phyloP scores from a whole-genome alignment of 2,888 invertebrate species.

The Horisme vitalbata region DNA sequence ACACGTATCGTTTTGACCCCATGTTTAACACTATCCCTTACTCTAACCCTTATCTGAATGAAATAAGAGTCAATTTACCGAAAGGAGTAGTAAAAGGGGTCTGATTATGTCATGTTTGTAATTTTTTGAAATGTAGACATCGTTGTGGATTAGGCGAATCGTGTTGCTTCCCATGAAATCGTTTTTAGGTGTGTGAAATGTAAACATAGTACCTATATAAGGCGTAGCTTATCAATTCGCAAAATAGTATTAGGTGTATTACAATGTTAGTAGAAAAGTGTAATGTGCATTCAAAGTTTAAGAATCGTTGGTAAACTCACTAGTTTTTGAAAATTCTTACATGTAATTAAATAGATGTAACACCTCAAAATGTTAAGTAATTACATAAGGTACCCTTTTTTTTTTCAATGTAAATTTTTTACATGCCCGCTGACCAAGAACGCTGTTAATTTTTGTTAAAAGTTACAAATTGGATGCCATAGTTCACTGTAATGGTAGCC shows the following conservation, averaged over 20 bases:
- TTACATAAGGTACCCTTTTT: too few species aligned
- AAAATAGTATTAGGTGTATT: too few species aligned
- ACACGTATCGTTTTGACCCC: slow-evolving; percentile 62
- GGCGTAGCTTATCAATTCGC: too few species aligned
- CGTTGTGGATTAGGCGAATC: slow-evolving; percentile 43
- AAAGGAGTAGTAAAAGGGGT: slow-evolving; percentile 34
- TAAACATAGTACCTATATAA: slow-evolving; percentile 17
- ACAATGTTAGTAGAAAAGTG: too few species aligned
- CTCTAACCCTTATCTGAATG: slow-evolving; percentile 30
- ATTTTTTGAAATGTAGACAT: slow-evolving; percentile 58
- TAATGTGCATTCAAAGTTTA: too few species aligned
- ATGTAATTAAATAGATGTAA: neutral
- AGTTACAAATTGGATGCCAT: too few species aligned
- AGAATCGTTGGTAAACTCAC: too few species aligned
- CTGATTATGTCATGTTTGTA: slow-evolving; percentile 63
- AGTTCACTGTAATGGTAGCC: too few species aligned
- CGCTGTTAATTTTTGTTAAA: too few species aligned
- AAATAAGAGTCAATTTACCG: slow-evolving; percentile 32
- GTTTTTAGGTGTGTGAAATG: slow-evolving; percentile 13
- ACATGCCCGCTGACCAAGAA: too few species aligned
- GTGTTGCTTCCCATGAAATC: slow-evolving; percentile 53
- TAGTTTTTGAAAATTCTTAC: neutral
- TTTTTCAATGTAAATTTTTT: too few species aligned
- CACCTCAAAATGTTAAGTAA: too few species aligned
- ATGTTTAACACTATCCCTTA: slow-evolving; percentile 38